Conservation (phyloP, 2,888 invertebrate species). For the Panzeria rudis region DNA sequence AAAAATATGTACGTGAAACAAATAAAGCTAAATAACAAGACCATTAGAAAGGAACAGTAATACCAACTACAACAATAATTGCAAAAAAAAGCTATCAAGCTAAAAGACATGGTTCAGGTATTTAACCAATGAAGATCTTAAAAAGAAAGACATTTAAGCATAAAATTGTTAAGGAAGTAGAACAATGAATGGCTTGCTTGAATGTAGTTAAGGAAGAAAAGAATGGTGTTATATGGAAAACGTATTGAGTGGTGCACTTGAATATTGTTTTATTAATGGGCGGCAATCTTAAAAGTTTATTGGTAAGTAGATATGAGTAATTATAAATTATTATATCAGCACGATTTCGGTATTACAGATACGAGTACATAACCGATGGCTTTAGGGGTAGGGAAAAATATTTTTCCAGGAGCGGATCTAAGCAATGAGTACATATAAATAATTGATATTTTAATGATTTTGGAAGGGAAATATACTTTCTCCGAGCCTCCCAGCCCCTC, state of each 20-base stretch:
- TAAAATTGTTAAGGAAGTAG: constrained; percentile 34
- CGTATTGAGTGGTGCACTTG: constrained; percentile 39
- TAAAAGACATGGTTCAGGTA: constrained; percentile 57
- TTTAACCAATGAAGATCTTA: constrained; percentile 71
- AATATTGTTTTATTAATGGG: background rate
- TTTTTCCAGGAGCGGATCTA: too few species aligned
- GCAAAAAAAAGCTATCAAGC: constrained; percentile 6
- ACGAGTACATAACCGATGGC: too few species aligned
- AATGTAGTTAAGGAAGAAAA: background rate
- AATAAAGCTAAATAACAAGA: constrained; percentile 45
- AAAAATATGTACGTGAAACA: constrained; percentile 23
- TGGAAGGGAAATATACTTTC: too few species aligned
- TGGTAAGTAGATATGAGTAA: too few species aligned
- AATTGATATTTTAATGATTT: too few species aligned
- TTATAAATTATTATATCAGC: too few species aligned
- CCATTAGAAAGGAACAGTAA: constrained; percentile 28
- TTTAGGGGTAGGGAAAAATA: too few species aligned
- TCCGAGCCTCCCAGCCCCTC: too few species aligned
- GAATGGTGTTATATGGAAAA: background rate
- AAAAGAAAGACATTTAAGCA: constrained; percentile 53
- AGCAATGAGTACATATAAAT: too few species aligned
- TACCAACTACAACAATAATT: constrained; percentile 13
- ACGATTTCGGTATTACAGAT: too few species aligned
- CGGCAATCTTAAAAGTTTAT: constrained; percentile 6
- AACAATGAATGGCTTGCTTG: constrained; percentile 25